Conservation (phyloP, 2,797 vertebrate genomes). For the Pangasius macronema region DNA sequence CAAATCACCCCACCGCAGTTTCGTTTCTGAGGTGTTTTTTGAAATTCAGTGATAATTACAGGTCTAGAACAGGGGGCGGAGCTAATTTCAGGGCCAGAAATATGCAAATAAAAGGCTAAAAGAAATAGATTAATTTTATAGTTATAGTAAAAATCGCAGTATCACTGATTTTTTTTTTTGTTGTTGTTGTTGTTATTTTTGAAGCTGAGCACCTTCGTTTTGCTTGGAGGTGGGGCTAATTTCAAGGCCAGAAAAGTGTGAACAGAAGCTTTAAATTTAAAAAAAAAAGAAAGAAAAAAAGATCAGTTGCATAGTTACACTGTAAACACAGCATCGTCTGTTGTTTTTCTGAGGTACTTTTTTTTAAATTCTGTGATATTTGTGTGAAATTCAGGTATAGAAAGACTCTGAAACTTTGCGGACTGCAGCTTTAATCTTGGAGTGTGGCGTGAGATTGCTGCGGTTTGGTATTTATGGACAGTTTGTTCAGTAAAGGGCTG, state of each 20-base stretch:
- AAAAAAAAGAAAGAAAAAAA: too few species aligned
- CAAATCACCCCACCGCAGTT: too few species aligned
- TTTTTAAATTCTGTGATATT: not conserved
- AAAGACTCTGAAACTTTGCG: not conserved
- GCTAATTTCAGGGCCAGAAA: conserved; percentile 2
- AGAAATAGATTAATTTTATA: not conserved
- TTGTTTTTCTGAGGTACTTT: not conserved
- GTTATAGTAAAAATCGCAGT: not conserved
- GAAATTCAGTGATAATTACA: not conserved
- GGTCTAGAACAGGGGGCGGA: not conserved
- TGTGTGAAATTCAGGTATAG: not conserved
- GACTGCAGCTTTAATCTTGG: not conserved
- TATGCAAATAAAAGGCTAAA: not conserved
- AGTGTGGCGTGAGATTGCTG: not conserved
- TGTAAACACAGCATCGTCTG: not conserved
- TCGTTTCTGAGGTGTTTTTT: too few species aligned
- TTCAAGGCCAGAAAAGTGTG: not conserved
- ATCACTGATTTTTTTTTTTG: not conserved
- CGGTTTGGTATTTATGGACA: not conserved
- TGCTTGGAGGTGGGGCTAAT: not conserved
- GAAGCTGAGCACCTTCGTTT: not conserved
- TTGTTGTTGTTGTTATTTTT: not conserved
- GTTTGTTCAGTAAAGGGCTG: not conserved
- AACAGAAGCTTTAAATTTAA: not conserved
- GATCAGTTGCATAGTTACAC: not conserved